Evolutionary conservation across 2,888 invertebrate genomes (phyloP).

Genomic region (Hyposoter didymator): DNA sequence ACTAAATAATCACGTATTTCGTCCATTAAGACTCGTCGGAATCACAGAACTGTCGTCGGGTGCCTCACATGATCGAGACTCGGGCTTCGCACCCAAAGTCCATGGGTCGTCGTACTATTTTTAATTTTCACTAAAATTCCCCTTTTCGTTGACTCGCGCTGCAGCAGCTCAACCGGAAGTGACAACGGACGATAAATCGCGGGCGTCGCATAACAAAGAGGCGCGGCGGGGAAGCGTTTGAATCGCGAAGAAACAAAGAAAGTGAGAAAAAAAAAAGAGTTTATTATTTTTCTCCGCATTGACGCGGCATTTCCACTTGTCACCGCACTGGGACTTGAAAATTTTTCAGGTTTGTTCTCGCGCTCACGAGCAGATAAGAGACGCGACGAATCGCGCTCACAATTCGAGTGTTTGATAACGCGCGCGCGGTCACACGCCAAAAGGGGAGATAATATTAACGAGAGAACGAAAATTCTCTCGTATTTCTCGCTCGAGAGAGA

Average conservation of each 20-base stretch:
- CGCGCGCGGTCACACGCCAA: slow-evolving; percentile 34
- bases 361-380: slow-evolving; percentile 35
- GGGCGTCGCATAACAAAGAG: background rate
- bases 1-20: slow-evolving; percentile 6
- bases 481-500: slow-evolving; percentile 22
- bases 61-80: slow-evolving; percentile 28
- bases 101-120: slow-evolving; percentile 32
- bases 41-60: background rate
- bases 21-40: slow-evolving; percentile 18
- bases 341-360: slow-evolving; percentile 24
- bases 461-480: slow-evolving; percentile 28
- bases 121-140: slow-evolving; percentile 6
- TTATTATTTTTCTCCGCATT: background rate
- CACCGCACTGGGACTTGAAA: slow-evolving; percentile 25
- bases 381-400: slow-evolving; percentile 20
- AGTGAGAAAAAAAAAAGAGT: background rate
- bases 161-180: background rate
- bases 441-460: slow-evolving; percentile 20
- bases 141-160: background rate
- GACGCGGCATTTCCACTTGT: slow-evolving; percentile 2
- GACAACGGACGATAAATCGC: background rate
- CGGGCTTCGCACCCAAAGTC: slow-evolving; percentile 12
- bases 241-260: background rate
- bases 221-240: background rate
- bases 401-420: slow-evolving; percentile 55